These are phyloP conservation scores for Stegodyphus mimosarum DNA, from an alignment of 1,140 invertebrate species.

Conservation along the genomic window DNA sequence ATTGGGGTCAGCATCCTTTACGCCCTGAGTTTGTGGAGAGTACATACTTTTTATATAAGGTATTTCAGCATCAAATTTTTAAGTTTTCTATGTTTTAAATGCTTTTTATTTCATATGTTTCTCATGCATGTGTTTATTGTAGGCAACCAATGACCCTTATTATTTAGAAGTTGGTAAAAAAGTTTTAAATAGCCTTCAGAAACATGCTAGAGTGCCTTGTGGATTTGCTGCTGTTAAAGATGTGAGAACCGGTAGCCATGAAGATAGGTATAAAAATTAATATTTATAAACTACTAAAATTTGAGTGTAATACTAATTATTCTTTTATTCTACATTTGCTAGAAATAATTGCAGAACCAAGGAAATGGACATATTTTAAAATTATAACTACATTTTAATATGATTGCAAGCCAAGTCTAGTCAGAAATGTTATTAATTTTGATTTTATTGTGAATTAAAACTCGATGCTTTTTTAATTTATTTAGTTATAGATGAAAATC, in stretches of 20 bases:
- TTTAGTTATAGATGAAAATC: too few relatives aligned
- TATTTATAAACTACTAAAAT: background rate
- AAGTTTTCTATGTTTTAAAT: background rate
- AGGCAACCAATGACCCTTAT: conserved; percentile 93
- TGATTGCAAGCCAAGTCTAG: too few relatives aligned
- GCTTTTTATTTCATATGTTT: background rate
- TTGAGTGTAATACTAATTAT: background rate
- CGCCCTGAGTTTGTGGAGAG: conserved; percentile 98
- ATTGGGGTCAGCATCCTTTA: conserved; percentile 97
- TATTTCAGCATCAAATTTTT: conserved; percentile 59
- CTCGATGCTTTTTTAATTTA: too few relatives aligned
- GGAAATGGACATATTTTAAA: too few relatives aligned
- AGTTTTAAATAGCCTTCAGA: conserved; percentile 90
- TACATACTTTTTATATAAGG: conserved; percentile 92
- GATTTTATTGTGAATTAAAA: too few relatives aligned
- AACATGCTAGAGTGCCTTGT: conserved; percentile 91
- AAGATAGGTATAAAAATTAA: conserved; percentile 74
- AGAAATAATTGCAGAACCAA: too few relatives aligned
- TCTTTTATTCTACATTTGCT: too few relatives aligned
- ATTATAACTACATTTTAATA: too few relatives aligned
- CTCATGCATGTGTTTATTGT: conserved; percentile 59
- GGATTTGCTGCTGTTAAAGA: conserved; percentile 97
- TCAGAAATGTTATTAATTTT: too few relatives aligned
- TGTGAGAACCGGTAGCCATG: conserved; percentile 88
- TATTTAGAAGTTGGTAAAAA: conserved; percentile 93